Percentiles rank a stretch among this genome's conserved stretches.
These are phyloP conservation scores for Sinohyriopsis cumingii DNA, from an alignment of 2,888 invertebrate genomes.

Conservation along the genomic window DNA sequence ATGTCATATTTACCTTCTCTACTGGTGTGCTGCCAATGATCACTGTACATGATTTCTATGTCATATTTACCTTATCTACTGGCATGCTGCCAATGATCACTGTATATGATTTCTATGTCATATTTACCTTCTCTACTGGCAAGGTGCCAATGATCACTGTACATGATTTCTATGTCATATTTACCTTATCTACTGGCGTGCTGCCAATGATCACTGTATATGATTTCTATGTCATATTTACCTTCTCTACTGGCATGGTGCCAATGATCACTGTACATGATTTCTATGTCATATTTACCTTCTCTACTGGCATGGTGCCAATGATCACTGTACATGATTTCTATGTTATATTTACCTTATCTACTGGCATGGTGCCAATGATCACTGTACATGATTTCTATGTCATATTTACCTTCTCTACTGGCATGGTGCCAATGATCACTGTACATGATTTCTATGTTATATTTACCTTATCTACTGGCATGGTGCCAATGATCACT, in stretches of 20 bases:
- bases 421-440: conserved; percentile 76
- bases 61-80: too few relatives aligned
- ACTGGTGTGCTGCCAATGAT: conserved; percentile 93
- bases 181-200: conserved; percentile 88
- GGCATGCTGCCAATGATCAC: too few relatives aligned
- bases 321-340: too few relatives aligned
- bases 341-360: conserved; percentile 90
- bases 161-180: conserved; percentile 49
- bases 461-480: not conserved
- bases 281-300: too few relatives aligned
- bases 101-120: too few relatives aligned
- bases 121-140: conserved; percentile 87
- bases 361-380: conserved; percentile 79
- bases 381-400: not conserved
- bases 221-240: conserved; percentile 73
- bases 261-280: conserved; percentile 94
- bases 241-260: conserved; percentile 92
- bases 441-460: too few relatives aligned
- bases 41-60: too few relatives aligned
- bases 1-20: conserved; percentile 81
- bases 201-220: too few relatives aligned
- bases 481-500: too few relatives aligned
- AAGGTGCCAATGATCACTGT: conserved; percentile 67
- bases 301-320: too few relatives aligned
- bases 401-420: conserved; percentile 82